Conservation (phyloP, 2,888 invertebrate genomes). For the Abrostola tripartita region DNA sequence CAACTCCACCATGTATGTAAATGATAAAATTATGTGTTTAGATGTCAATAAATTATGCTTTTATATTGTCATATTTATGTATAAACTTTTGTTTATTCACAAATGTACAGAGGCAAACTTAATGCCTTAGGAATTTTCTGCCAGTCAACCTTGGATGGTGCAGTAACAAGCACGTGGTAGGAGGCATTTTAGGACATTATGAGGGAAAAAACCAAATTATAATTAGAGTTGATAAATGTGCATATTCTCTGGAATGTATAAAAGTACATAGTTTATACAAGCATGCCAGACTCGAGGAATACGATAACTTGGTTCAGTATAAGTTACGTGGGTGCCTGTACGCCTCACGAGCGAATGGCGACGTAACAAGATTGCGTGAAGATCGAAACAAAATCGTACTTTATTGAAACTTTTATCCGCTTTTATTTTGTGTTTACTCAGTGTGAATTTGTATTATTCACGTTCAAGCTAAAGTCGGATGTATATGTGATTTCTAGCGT, state of each 20-base stretch:
- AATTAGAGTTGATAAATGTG: no score
- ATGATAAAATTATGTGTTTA: no score
- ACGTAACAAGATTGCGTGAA: conserved; percentile 30
- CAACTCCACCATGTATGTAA: no score
- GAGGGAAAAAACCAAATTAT: no score
- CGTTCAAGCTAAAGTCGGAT: conserved; percentile 14
- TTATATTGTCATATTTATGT: not conserved
- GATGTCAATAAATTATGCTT: not conserved
- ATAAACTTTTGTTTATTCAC: no score
- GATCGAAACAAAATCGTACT: conserved; percentile 49
- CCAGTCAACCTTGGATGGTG: conserved; percentile 12
- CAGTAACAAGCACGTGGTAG: no score
- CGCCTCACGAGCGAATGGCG: conserved; percentile 15
- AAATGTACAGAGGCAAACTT: not conserved
- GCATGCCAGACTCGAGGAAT: conserved; percentile 27
- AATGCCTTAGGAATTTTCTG: no score
- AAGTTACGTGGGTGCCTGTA: conserved; percentile 36
- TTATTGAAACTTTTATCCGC: conserved; percentile 54
- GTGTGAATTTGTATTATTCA: conserved; percentile 34
- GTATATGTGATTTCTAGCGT: conserved; percentile 1
- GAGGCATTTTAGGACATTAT: no score
- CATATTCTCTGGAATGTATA: no score
- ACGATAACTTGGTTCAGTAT: conserved; percentile 30
- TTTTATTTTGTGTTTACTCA: conserved; percentile 51
- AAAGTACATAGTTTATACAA: no score